phyloP scores from a whole-genome alignment of 2,888 invertebrate species.

The Helicoverpa assulta region DNA sequence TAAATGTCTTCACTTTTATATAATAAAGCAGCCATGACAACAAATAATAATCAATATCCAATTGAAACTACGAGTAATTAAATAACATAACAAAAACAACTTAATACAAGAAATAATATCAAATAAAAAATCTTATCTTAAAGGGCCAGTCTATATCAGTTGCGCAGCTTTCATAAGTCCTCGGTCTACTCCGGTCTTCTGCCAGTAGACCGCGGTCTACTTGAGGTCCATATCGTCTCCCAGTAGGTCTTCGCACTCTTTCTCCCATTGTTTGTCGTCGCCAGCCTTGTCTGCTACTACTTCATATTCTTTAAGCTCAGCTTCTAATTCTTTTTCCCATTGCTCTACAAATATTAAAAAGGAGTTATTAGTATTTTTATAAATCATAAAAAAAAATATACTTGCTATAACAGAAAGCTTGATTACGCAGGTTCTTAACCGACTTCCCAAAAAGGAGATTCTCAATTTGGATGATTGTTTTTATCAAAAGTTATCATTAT shows the following conservation, averaged over 20 bases:
- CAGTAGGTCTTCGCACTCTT: slow-evolving; percentile 93
- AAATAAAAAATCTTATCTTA: slow-evolving; percentile 8
- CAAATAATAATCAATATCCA: background rate
- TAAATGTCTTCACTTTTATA: background rate
- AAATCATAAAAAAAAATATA: background rate
- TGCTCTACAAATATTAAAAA: slow-evolving; percentile 92
- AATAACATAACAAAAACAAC: slow-evolving; percentile 13
- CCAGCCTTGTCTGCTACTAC: slow-evolving; percentile 91
- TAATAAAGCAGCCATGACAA: slow-evolving; percentile 1
- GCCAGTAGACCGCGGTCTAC: slow-evolving; percentile 72
- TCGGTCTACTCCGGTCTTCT: slow-evolving; percentile 43
- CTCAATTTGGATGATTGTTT: too few species aligned
- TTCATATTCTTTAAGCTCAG: slow-evolving; percentile 98
- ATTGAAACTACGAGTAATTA: background rate
- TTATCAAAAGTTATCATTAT: too few species aligned
- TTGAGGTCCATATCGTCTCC: slow-evolving; percentile 91
- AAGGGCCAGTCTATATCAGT: slow-evolving; percentile 40
- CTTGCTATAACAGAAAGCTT: background rate
- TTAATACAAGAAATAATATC: slow-evolving; percentile 38
- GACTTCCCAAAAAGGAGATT: too few species aligned
- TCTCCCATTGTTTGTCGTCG: slow-evolving; percentile 92
- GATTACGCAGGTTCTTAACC: background rate
- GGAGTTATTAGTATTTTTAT: background rate
- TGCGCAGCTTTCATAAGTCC: slow-evolving; percentile 31
- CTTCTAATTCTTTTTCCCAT: slow-evolving; percentile 99